A percentile compares a stretch with the other conserved stretches of the same genome.
phyloP scores from a whole-genome alignment of 2,113 vertebrate species.

The Erythrolamprus reginae region DNA sequence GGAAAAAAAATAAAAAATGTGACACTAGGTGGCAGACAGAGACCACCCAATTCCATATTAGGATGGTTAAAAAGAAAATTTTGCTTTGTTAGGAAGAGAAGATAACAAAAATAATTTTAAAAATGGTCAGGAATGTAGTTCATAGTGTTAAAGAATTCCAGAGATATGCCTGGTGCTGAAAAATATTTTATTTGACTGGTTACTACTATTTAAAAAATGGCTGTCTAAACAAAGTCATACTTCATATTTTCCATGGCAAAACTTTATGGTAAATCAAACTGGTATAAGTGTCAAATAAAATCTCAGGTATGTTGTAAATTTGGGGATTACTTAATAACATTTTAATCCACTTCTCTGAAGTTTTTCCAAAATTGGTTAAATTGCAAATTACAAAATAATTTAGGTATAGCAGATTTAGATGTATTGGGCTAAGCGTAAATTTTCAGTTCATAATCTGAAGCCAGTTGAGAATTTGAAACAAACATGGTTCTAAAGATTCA shows the following conservation, averaged over 20 bases:
- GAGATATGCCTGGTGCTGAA: background rate
- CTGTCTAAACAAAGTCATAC: background rate
- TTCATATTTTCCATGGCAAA: background rate
- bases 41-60: background rate
- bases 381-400: too few relatives aligned
- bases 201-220: background rate
- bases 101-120: background rate
- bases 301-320: too few relatives aligned
- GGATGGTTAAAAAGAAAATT: background rate
- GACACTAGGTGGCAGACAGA: background rate
- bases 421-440: too few relatives aligned
- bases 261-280: background rate
- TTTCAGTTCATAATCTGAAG: too few relatives aligned
- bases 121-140: background rate
- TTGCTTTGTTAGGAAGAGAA: background rate
- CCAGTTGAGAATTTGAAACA: too few relatives aligned
- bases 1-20: too few relatives aligned
- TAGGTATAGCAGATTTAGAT: too few relatives aligned
- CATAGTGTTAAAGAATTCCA: background rate
- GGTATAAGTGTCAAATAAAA: too few relatives aligned
- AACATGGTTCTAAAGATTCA: background rate
- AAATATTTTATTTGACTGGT: background rate
- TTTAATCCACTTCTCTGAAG: too few relatives aligned
- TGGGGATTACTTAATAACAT: too few relatives aligned
- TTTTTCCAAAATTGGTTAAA: too few relatives aligned